Evolutionary conservation across 2,113 vertebrate species (phyloP).

Genomic region (Pseudolaguvia tuberculata): DNA sequence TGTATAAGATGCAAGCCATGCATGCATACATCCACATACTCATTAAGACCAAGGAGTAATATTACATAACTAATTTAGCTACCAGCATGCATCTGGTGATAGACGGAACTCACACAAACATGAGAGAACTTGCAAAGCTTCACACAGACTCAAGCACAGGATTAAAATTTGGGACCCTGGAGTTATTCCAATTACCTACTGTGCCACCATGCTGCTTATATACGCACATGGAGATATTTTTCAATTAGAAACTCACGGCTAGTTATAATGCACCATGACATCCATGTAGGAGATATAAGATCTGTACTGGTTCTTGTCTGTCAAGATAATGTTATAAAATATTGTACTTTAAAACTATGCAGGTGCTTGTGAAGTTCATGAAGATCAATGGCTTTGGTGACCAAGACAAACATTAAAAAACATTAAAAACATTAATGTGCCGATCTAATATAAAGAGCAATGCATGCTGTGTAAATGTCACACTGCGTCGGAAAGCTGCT

Average conservation of each 20-base stretch:
- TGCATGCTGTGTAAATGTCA: background rate
- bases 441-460: background rate
- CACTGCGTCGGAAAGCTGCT: background rate
- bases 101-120: background rate
- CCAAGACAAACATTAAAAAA: background rate
- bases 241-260: slow-evolving; percentile 1
- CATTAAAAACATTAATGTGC: background rate
- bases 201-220: background rate
- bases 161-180: background rate
- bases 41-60: background rate
- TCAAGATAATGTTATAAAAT: background rate
- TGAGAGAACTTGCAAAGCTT: too few species aligned
- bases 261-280: slow-evolving; percentile 8
- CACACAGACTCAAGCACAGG: background rate
- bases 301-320: background rate
- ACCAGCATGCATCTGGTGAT: background rate
- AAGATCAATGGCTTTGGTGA: slow-evolving; percentile 29
- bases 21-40: background rate
- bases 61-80: background rate
- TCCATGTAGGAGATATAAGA: slow-evolving; percentile 17
- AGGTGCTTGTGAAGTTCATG: slow-evolving; percentile 26
- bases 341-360: slow-evolving; percentile 14
- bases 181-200: background rate
- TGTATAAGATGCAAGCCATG: background rate
- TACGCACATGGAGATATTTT: background rate